Base-by-base conservation (phyloP, 2,113 vertebrate species). In the Melanerpes aurifrons region DNA sequence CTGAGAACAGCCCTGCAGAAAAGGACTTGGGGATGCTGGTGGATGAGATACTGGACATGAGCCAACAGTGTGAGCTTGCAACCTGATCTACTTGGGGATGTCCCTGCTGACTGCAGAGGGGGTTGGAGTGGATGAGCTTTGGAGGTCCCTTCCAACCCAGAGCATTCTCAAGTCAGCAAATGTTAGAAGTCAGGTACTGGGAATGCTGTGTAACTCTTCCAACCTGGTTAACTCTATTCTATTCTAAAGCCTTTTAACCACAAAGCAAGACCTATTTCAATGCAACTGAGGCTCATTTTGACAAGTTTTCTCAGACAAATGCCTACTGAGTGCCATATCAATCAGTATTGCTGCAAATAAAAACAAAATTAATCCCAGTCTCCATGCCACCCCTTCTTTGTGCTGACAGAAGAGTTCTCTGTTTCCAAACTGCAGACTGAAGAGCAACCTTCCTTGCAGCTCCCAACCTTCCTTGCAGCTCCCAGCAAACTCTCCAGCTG, bases 401-500 rank as follows among this genome's bases (percentile, higher is more conserved):
- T 63, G 71, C 53, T 74, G 53, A 86, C 71, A 61, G 3, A 10
- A 59, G 53, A 56, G 37, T 68, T 19, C 66, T 10, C 58, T 73
- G 37, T 26, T 11, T 32, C 67, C 17, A 4, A 32, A 25, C 25
- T 72, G n/a, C 53, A 73, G 25, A 37, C 63, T 45, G 31, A 62
- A 78, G 62, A 72, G 31, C 11, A 29, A 37, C 12, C 3, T 69
- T 82, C 29, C 32, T n/a, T 54, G 26, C 18, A 91, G 81, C 71
- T 72, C 78, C 74, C 11, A 29, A 37, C 12, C 3, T 72, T 82
- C 29, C 32, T n/a, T 54, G 26, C 18, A 91, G 81, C 71, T 72
- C 78, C 74, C 71, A 79, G 50, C 58, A 82, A 75, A 64, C 16
- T 40, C 56, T 79, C 87, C 93, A 87, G 87, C 62, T 93, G 74